Conservation (phyloP, 2,113 vertebrate genomes). For the Phyllostomus hastatus region DNA sequence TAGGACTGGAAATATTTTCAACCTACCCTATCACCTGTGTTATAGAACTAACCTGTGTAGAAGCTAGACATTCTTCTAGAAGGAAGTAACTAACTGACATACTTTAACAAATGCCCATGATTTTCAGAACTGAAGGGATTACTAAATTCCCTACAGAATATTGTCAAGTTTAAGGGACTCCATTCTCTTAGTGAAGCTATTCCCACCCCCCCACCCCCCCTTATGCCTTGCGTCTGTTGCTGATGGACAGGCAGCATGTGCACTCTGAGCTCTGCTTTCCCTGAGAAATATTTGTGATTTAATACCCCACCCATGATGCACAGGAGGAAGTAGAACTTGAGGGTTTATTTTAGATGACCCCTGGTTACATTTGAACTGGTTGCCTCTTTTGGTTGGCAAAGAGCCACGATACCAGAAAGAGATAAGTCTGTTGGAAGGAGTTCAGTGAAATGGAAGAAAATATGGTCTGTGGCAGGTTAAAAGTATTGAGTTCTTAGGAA, state of each 20-base stretch:
- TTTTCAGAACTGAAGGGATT: not conserved
- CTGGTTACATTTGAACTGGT: not conserved
- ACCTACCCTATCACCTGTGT: not conserved
- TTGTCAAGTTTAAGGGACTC: not conserved
- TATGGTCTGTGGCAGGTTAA: slow-evolving; percentile 24
- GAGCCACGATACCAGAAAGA: slow-evolving; percentile 23
- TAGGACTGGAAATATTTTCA: not conserved
- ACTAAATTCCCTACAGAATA: not conserved
- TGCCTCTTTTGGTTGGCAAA: not conserved
- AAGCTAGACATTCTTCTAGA: not conserved
- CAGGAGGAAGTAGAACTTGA: not conserved
- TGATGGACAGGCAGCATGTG: not conserved
- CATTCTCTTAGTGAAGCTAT: not conserved
- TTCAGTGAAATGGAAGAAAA: slow-evolving; percentile 53
- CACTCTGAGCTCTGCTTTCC: not conserved
- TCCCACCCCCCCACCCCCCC: not conserved
- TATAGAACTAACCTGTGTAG: not conserved
- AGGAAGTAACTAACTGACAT: not conserved
- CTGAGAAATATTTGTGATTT: not conserved
- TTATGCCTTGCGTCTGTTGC: not conserved
- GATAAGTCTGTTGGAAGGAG: slow-evolving; percentile 34
- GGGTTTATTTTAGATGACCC: not conserved
- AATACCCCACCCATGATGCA: not conserved
- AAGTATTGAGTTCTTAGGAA: slow-evolving; percentile 46
- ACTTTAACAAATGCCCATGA: not conserved